These are phyloP conservation scores for Erithacus rubecula DNA, from an alignment of 2,797 vertebrate genomes.

Conservation along the genomic window DNA sequence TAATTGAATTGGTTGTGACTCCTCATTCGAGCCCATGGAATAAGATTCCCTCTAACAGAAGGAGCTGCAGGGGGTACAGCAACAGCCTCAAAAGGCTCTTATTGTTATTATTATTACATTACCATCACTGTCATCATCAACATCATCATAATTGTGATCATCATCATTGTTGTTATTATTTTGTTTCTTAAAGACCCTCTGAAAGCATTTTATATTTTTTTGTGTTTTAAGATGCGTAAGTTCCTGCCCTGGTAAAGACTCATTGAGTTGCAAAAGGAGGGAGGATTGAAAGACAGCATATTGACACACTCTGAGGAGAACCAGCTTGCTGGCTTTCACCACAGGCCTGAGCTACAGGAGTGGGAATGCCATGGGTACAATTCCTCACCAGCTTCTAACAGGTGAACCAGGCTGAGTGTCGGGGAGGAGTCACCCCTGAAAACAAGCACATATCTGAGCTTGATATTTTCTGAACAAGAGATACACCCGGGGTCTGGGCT, in stretches of 20 bases:
- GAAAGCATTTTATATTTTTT: background rate
- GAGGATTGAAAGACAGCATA: background rate
- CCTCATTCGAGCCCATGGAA: slow-evolving; percentile 26
- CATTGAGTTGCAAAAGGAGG: slow-evolving; percentile 1
- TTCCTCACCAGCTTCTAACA: slow-evolving; percentile 32
- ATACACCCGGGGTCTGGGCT: background rate
- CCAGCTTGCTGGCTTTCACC: background rate
- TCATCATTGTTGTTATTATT: background rate
- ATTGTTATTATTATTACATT: background rate
- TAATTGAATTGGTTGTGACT: slow-evolving; percentile 50
- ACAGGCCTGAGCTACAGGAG: background rate
- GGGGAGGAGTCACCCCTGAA: background rate
- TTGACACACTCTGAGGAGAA: background rate
- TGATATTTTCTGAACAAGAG: slow-evolving; percentile 28
- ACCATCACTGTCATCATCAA: background rate
- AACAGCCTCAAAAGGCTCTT: background rate
- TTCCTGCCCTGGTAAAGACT: background rate
- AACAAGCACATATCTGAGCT: background rate
- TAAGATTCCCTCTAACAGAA: slow-evolving; percentile 22
- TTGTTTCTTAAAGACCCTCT: background rate
- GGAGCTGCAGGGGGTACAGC: background rate
- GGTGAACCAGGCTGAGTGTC: slow-evolving; percentile 10
- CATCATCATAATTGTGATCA: background rate
- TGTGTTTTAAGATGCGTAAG: background rate
- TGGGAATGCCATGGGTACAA: background rate